A percentile compares a stretch with the other conserved stretches of the same genome.
Evolutionary conservation across 1,140 invertebrate species (phyloP).

Genomic region (Danaus plexippus): DNA sequence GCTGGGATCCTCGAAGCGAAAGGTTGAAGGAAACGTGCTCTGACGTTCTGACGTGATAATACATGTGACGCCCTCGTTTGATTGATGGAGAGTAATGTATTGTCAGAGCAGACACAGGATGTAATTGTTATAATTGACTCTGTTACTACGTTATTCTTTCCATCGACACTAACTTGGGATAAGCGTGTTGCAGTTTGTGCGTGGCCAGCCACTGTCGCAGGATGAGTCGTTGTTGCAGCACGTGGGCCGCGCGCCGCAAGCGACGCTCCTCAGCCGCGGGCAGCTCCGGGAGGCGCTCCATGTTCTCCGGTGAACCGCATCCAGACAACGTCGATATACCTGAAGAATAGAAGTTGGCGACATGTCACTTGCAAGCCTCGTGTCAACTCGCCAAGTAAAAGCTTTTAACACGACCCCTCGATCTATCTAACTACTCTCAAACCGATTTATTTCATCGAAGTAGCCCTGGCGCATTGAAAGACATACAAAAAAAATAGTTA

Average conservation of each 20-base stretch:
- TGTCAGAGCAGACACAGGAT: too few species aligned
- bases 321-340: slow-evolving; percentile 86
- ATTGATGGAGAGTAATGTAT: too few species aligned
- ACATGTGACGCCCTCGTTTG: too few species aligned
- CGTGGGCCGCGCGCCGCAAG: slow-evolving; percentile 80
- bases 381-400: too few species aligned
- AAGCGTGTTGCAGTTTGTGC: slow-evolving; percentile 81
- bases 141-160: too few species aligned
- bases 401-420: neutral
- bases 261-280: slow-evolving; percentile 85
- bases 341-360: slow-evolving; percentile 41
- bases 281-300: slow-evolving; percentile 81
- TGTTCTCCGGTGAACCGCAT: slow-evolving; percentile 77
- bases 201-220: slow-evolving; percentile 85
- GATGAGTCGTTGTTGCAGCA: slow-evolving; percentile 84
- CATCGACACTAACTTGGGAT: slow-evolving; percentile 75
- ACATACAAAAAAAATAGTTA: too few species aligned
- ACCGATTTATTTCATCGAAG: too few species aligned
- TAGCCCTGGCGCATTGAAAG: too few species aligned
- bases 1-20: too few species aligned
- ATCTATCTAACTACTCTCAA: too few species aligned
- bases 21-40: too few species aligned
- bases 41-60: too few species aligned
- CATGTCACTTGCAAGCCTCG: neutral
- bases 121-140: neutral